Conservation (phyloP, 92 coral and sea anemone genomes). For the Epizoanthus scotinus region DNA sequence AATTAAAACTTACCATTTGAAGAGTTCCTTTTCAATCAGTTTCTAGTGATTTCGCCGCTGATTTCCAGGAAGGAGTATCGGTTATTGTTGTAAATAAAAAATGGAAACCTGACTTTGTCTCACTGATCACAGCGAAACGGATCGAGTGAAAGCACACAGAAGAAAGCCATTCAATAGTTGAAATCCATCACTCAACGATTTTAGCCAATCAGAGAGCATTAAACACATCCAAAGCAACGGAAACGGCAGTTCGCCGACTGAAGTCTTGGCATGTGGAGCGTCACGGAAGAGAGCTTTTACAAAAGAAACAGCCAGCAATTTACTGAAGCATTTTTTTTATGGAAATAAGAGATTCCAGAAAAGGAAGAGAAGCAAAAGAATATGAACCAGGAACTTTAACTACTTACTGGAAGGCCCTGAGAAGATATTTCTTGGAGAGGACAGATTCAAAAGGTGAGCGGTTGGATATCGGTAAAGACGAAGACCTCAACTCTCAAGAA, state of each 20-base stretch:
- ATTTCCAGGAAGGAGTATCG: no score
- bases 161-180: no score
- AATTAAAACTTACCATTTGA: no score
- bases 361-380: constrained; percentile 14
- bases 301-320: constrained; percentile 35
- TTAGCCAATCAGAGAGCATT: constrained; percentile 6
- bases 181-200: no score
- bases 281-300: constrained; percentile 16
- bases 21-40: no score
- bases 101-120: no score
- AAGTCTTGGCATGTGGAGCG: constrained; percentile 16
- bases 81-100: no score
- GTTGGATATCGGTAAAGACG: constrained; percentile 31
- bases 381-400: constrained; percentile 46
- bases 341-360: constrained; percentile 49
- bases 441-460: constrained; percentile 19
- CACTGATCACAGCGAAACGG: no score
- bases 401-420: constrained; percentile 40
- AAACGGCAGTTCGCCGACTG: no score
- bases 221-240: constrained; percentile 2
- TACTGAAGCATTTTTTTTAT: constrained; percentile 47
- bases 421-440: constrained; percentile 43
- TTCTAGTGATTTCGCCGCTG: no score
- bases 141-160: no score
- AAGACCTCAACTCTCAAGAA: constrained; percentile 33